Evolutionary conservation across 1,140 invertebrate genomes (phyloP).

Genomic region (Drosophila pandora): DNA sequence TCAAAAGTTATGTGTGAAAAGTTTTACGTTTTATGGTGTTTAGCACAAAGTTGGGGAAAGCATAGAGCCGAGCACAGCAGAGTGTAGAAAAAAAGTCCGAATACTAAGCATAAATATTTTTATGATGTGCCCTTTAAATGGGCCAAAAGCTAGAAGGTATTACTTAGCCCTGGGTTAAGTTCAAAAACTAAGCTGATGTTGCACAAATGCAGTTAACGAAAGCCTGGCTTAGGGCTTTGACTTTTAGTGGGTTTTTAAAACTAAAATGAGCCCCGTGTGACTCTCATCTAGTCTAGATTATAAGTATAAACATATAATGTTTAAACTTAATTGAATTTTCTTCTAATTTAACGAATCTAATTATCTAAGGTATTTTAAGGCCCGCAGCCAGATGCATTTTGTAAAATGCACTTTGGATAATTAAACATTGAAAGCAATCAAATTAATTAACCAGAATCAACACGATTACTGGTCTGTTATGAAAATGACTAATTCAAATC

Average conservation of each 20-base stretch:
- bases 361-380: neutral
- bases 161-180: conserved; percentile 29
- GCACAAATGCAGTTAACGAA: conserved; percentile 27
- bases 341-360: neutral
- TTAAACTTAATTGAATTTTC: too few relatives aligned
- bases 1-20: conserved; percentile 51
- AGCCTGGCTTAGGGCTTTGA: conserved; percentile 12
- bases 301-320: neutral
- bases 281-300: neutral
- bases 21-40: conserved; percentile 54
- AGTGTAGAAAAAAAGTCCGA: neutral
- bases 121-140: conserved; percentile 43
- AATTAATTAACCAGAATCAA: conserved; percentile 60
- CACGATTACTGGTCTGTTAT: conserved; percentile 22
- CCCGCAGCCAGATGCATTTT: neutral
- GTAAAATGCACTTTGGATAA: conserved; percentile 40
- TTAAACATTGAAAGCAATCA: conserved; percentile 55
- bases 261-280: neutral
- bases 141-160: conserved; percentile 22
- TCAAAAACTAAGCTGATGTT: conserved; percentile 22
- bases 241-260: conserved; percentile 11
- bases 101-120: conserved; percentile 44
- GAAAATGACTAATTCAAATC: conserved; percentile 44
- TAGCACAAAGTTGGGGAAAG: conserved; percentile 42
- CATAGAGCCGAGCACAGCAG: neutral